Evolutionary conservation across 2,888 invertebrate species (phyloP).

Genomic region (Panorpa germanica): DNA sequence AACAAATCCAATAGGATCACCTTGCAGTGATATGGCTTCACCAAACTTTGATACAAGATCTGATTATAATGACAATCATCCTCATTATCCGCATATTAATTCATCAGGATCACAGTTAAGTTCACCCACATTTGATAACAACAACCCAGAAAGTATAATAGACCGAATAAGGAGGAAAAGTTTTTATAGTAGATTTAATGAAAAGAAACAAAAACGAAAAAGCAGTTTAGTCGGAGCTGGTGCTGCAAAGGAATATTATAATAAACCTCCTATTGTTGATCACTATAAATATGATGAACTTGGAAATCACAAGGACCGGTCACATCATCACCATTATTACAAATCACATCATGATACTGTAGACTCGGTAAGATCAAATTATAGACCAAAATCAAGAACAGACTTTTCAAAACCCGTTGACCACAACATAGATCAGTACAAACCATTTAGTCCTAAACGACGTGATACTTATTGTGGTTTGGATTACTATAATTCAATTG

Average conservation of each 20-base stretch:
- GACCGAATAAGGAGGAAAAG: constrained; percentile 78
- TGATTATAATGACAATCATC: constrained; percentile 20
- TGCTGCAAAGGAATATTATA: constrained; percentile 31
- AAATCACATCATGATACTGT: no score
- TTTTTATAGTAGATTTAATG: constrained; percentile 77
- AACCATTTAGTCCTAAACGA: no score
- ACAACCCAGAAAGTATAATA: constrained; percentile 51
- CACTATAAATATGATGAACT: no score
- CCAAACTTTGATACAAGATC: constrained; percentile 17
- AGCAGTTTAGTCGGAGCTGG: constrained; percentile 44
- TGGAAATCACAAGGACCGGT: no score
- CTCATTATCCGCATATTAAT: constrained; percentile 26
- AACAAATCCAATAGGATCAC: constrained; percentile 20
- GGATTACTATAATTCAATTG: no score
- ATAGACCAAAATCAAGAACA: no score
- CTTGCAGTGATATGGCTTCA: constrained; percentile 13
- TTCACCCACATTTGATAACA: constrained; percentile 25
- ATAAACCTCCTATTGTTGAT: no score
- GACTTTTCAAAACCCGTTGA: no score
- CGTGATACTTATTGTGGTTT: no score
- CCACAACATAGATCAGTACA: no score
- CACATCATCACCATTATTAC: no score
- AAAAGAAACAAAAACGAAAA: constrained; percentile 52
- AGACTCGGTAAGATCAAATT: no score
- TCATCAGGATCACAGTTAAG: constrained; percentile 15